phyloP scores from a whole-genome alignment of 1,140 invertebrate species.

The Tetramorium parvispinum region DNA sequence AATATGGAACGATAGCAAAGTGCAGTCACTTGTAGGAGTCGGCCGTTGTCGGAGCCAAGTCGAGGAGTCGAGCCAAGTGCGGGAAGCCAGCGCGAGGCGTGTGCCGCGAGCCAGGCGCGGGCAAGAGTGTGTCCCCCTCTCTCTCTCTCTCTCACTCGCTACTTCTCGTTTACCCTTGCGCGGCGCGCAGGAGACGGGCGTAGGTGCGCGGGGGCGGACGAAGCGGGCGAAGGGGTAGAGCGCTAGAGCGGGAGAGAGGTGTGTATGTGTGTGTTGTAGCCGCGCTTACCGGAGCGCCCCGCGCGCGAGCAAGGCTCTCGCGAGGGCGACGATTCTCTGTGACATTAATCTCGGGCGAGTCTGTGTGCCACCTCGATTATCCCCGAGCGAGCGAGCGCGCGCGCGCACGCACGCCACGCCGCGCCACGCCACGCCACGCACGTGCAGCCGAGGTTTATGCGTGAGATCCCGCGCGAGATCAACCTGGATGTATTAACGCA shows the following conservation, averaged over 20 bases:
- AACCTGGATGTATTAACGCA: constrained; percentile 86
- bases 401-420: constrained; percentile 34
- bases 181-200: neutral
- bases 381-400: neutral
- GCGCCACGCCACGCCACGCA: neutral
- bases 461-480: constrained; percentile 83
- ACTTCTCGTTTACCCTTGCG: neutral
- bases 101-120: neutral
- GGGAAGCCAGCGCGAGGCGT: constrained; percentile 1
- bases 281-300: too few species aligned
- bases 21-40: constrained; percentile 71
- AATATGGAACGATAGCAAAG: constrained; percentile 76
- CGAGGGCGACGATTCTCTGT: too few species aligned
- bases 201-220: neutral
- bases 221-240: neutral
- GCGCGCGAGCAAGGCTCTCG: too few species aligned
- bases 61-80: neutral
- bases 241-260: neutral
- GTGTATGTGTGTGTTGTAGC: neutral
- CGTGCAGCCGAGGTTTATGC: constrained; percentile 79
- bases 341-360: too few species aligned
- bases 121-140: neutral
- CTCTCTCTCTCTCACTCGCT: too few species aligned
- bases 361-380: too few species aligned
- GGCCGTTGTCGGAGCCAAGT: constrained; percentile 45